These are phyloP conservation scores for Silurus aristotelis DNA, from an alignment of 2,797 vertebrate genomes.

Conservation along the genomic window DNA sequence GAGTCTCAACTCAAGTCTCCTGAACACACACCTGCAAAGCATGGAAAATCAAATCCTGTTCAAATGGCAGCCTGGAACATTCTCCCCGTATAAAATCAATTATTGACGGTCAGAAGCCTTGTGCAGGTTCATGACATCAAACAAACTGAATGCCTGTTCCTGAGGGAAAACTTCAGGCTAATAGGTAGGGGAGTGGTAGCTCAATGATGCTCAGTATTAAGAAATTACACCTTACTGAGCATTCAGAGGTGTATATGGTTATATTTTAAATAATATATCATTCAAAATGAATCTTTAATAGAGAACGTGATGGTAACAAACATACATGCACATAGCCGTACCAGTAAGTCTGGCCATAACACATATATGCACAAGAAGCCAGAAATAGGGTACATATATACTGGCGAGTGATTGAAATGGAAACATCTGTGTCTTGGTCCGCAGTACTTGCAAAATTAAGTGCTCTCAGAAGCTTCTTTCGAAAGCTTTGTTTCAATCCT, in stretches of 20 bases:
- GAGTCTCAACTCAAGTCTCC: conserved; percentile 33
- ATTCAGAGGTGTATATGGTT: no score
- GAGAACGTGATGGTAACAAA: neutral
- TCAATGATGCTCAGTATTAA: no score
- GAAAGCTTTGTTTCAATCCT: neutral
- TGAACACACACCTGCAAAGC: conserved; percentile 33
- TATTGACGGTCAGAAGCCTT: conserved; percentile 38
- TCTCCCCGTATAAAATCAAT: conserved; percentile 39
- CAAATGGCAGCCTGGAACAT: conserved; percentile 38
- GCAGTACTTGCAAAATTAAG: neutral
- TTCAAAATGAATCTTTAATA: neutral
- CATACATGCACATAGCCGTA: neutral
- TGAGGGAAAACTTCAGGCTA: neutral
- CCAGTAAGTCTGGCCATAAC: neutral
- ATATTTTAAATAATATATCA: neutral
- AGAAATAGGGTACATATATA: no score
- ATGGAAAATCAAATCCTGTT: conserved; percentile 50
- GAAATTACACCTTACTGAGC: neutral
- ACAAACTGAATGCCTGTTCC: conserved; percentile 12
- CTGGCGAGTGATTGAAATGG: no score
- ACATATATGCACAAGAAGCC: neutral
- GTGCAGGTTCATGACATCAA: conserved; percentile 42
- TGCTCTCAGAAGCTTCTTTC: neutral
- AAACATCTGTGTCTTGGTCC: neutral
- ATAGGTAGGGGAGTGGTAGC: no score